Percentiles rank a stretch among this genome's conserved stretches.
phyloP scores from a whole-genome alignment of 2,113 vertebrate genomes.

The Nicator chloris region DNA sequence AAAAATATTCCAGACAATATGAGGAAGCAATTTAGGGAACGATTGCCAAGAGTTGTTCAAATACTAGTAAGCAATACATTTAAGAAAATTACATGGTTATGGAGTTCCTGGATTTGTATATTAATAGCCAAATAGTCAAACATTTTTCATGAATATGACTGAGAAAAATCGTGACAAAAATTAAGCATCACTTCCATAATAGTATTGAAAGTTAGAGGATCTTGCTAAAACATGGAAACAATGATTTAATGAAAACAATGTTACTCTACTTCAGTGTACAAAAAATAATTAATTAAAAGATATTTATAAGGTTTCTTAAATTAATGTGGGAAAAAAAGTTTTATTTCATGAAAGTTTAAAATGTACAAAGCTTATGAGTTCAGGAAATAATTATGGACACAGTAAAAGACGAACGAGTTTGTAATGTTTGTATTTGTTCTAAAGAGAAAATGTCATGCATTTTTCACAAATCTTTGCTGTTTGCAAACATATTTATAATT shows the following conservation, averaged over 20 bases:
- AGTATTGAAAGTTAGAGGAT: background rate
- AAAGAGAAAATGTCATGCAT: background rate
- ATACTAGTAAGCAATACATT: background rate
- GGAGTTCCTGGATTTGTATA: background rate
- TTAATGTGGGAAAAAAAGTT: background rate
- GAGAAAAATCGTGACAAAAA: background rate
- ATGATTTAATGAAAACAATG: background rate
- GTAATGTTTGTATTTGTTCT: background rate
- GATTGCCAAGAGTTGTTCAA: background rate
- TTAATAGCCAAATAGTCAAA: background rate
- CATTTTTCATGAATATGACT: background rate
- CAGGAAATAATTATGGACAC: background rate
- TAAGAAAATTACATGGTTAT: background rate
- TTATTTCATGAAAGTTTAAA: background rate
- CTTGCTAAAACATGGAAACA: background rate
- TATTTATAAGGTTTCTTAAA: background rate
- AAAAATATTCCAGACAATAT: conserved; percentile 37
- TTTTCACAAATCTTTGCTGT: background rate
- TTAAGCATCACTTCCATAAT: background rate
- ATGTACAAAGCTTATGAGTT: background rate
- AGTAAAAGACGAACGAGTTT: background rate
- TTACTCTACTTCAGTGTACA: background rate
- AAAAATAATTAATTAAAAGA: background rate
- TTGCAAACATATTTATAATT: background rate
- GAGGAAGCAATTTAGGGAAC: conserved; percentile 17